These are phyloP conservation scores for Pachyrhynchus sulphureomaculatus DNA, from an alignment of 1,140 invertebrate species.

Conservation along the genomic window DNA sequence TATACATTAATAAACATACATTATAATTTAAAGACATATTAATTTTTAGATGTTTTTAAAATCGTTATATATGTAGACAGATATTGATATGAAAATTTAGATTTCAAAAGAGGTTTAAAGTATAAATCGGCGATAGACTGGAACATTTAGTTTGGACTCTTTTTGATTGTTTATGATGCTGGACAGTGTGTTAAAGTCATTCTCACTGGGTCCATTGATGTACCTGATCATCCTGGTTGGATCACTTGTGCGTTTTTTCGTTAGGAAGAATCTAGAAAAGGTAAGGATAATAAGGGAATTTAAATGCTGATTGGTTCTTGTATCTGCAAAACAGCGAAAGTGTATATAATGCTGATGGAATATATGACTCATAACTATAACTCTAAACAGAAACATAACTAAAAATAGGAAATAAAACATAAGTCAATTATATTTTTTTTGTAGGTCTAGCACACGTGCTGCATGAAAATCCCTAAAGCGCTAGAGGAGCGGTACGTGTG, in stretches of 20 bases:
- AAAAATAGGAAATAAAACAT: too few species aligned
- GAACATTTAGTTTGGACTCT: conserved; percentile 37
- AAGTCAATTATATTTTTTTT: too few species aligned
- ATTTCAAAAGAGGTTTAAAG: conserved; percentile 21
- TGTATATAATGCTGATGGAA: too few species aligned
- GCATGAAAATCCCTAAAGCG: too few species aligned
- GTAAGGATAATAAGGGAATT: background rate
- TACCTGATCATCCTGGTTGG: conserved; percentile 47
- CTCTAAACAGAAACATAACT: too few species aligned
- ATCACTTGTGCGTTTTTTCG: conserved; percentile 40
- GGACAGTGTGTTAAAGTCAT: conserved; percentile 46
- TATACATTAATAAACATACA: background rate
- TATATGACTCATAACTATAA: too few species aligned
- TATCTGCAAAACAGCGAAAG: too few species aligned
- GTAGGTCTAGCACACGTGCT: too few species aligned
- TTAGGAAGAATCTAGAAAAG: conserved; percentile 14
- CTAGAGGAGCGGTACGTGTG: too few species aligned
- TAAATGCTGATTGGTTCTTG: too few species aligned
- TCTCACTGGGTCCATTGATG: conserved; percentile 44
- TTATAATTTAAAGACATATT: too few species aligned
- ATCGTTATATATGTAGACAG: background rate
- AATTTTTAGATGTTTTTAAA: background rate
- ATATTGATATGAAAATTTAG: conserved; percentile 1
- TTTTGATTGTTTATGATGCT: conserved; percentile 44
- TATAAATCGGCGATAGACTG: conserved; percentile 40